These are phyloP conservation scores for Urocyon cinereoargenteus DNA, from an alignment of 2,797 vertebrate genomes.

Conservation along the genomic window DNA sequence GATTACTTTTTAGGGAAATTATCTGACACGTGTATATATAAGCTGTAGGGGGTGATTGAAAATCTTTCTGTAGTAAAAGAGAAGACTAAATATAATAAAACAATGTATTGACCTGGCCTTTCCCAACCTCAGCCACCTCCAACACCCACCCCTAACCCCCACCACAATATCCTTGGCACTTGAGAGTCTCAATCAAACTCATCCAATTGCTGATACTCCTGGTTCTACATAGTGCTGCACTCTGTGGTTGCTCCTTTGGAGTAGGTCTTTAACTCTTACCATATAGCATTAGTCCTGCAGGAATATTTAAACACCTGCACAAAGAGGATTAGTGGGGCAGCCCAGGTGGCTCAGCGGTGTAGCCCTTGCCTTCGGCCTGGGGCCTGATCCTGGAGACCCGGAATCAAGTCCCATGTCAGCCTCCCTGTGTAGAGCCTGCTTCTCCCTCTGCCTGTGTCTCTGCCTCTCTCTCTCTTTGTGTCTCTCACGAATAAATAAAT, in stretches of 20 bases:
- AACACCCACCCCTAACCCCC: neutral
- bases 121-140: neutral
- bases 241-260: neutral
- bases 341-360: too few species aligned
- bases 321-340: neutral
- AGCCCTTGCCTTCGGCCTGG: too few species aligned
- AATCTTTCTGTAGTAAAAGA: constrained; percentile 4
- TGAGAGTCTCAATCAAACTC: neutral
- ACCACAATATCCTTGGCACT: neutral
- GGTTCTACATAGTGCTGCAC: too few species aligned
- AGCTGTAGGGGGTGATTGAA: neutral
- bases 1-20: constrained; percentile 58
- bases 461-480: too few species aligned
- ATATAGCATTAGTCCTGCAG: neutral
- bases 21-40: neutral
- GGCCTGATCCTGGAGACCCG: too few species aligned
- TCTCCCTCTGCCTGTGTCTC: too few species aligned
- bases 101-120: neutral
- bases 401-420: too few species aligned
- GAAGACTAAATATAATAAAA: neutral
- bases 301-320: neutral
- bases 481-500: too few species aligned
- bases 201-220: neutral
- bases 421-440: too few species aligned
- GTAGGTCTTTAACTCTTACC: neutral